Base-by-base conservation (phyloP, 2,888 invertebrate genomes). In the Gisinianus flammeolus region DNA sequence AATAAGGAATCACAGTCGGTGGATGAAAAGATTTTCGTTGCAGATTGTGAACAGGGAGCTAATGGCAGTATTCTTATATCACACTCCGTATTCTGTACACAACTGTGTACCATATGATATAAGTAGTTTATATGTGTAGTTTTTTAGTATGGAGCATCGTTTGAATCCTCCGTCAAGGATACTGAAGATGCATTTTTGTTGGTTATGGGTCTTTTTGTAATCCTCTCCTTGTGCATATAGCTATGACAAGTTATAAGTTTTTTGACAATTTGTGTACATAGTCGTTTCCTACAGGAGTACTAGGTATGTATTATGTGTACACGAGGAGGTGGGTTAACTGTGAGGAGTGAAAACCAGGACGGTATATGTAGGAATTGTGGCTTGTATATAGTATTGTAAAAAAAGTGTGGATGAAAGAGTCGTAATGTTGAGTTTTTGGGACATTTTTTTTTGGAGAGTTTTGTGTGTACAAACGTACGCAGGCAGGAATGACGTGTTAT, bases 11-110 rank as follows among this genome's bases (percentile, higher is more conserved):
- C 16, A 10, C 26, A 62, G 24, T 62, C 62, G 62, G 28, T 26
- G 62, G 62, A 24, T 62, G 28, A 62, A 62, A 62, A 62, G 24
- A 26, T 26, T 62, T 62, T 54, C 54, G 22, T 26, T 62, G 26
- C 26, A 62, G 62, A 62, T 62, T 62, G 62, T 62, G 62, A 26
- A 28, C 12, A 26, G 62, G 28, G 62, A 62, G 62, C 62, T 28
- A 62, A 62, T 62, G 62, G 26, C 28, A 6, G 24, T 26, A 26
- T 62, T 62, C 24, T 26, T 62, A 62, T 26, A 28, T 62, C 28
- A 5, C 26, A 26, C 44, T 44, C 44, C 19, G 16, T 44, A 6
- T 44, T 44, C 3, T 44, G 44, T 44, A 44, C 19, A 44, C 44
- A 44, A 12, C 12, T 44, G 19, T 44, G 19, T 44, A 6, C 35